Conservation (phyloP, 1,140 invertebrate genomes). For the Drosophila ficusphila region DNA sequence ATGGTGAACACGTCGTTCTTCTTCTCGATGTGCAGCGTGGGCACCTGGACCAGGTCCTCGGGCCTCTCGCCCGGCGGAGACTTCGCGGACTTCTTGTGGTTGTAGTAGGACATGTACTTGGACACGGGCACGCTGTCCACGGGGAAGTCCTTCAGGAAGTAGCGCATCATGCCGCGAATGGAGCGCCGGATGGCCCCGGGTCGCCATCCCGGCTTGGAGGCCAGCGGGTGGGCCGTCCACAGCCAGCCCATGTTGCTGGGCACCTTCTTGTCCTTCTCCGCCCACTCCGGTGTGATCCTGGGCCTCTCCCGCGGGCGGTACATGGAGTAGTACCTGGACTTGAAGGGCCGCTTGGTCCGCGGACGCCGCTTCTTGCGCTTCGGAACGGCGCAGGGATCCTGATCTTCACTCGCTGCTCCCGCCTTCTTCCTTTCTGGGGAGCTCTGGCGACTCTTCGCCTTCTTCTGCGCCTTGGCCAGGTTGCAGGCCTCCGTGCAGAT, state of each 20-base stretch:
- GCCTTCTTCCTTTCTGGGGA: neutral
- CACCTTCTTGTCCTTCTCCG: conserved; percentile 33
- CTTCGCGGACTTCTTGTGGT: neutral
- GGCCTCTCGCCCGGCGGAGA: neutral
- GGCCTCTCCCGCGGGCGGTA: conserved; percentile 2
- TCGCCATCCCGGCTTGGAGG: conserved; percentile 56
- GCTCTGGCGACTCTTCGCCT: neutral
- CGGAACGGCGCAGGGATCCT: neutral
- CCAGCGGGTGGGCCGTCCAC: conserved; percentile 66
- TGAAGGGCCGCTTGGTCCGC: conserved; percentile 1
- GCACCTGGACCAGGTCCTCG: conserved; percentile 57
- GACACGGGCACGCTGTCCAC: conserved; percentile 65
- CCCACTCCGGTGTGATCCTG: conserved; percentile 5
- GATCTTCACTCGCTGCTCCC: neutral
- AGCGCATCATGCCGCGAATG: conserved; percentile 71
- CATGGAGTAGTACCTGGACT: conserved; percentile 40
- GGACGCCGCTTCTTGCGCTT: conserved; percentile 1
- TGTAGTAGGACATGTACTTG: conserved; percentile 64
- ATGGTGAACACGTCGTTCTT: conserved; percentile 74
- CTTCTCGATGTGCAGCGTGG: conserved; percentile 77
- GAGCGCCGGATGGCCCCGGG: conserved; percentile 75
- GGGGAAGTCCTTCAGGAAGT: conserved; percentile 76
- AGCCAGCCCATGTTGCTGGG: conserved; percentile 82
- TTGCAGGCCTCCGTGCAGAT: conserved; percentile 57
- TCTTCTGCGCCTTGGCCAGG: conserved; percentile 18